These are phyloP conservation scores for Hydraecia micacea DNA, from an alignment of 2,888 invertebrate species.

Conservation along the genomic window DNA sequence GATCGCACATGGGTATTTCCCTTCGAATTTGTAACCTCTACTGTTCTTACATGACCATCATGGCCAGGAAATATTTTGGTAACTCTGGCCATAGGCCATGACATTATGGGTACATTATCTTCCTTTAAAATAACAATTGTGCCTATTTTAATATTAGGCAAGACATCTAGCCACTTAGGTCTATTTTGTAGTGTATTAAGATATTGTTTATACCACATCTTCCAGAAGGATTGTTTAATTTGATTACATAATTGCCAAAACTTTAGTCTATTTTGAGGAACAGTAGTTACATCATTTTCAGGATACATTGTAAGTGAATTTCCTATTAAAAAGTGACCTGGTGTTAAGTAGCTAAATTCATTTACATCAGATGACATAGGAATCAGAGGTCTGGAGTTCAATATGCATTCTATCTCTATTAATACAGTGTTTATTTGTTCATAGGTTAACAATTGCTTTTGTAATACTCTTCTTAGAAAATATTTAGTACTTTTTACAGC, in stretches of 20 bases:
- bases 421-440: slow-evolving; percentile 4
- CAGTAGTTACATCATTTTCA: slow-evolving; percentile 3
- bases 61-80: neutral
- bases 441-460: neutral
- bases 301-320: neutral
- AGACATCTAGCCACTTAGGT: neutral
- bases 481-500: neutral
- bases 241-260: neutral
- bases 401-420: neutral
- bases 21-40: neutral
- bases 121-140: neutral
- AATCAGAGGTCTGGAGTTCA: neutral
- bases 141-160: neutral
- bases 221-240: neutral
- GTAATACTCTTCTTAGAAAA: neutral
- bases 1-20: neutral
- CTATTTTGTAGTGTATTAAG: neutral
- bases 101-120: neutral
- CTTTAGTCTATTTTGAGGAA: neutral
- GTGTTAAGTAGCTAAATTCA: neutral
- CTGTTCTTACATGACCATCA: slow-evolving; percentile 2
- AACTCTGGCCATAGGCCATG: slow-evolving; percentile 8
- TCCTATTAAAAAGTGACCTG: neutral
- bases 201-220: neutral
- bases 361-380: neutral